Conservation (phyloP, 2,888 invertebrate genomes). For the Tachina fera region DNA sequence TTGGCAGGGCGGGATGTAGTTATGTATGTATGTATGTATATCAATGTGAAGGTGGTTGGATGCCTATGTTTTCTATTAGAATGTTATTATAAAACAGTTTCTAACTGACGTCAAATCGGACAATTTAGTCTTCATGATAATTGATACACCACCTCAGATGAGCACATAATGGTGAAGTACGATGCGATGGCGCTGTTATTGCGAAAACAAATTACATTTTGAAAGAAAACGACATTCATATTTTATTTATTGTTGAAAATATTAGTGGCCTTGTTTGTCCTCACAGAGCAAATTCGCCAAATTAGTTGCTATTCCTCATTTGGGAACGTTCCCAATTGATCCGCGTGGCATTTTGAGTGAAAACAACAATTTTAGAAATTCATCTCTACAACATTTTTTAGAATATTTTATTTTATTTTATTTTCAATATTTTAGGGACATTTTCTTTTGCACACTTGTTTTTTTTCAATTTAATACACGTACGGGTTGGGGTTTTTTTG, state of each 20-base stretch:
- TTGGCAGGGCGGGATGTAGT: constrained; percentile 92
- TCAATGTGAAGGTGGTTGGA: constrained; percentile 96
- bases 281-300: constrained; percentile 93
- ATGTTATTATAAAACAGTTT: constrained; percentile 96
- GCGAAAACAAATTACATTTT: constrained; percentile 96
- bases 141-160: constrained; percentile 99
- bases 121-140: constrained; percentile 95
- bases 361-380: too few relatives aligned
- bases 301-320: constrained; percentile 89
- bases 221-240: too few relatives aligned
- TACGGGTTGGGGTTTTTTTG: too few relatives aligned
- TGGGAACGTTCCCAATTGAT: constrained; percentile 94
- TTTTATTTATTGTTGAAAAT: too few relatives aligned
- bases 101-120: constrained; percentile 96
- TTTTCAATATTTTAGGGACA: too few relatives aligned
- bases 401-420: too few relatives aligned
- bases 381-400: too few relatives aligned
- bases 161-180: constrained; percentile 95
- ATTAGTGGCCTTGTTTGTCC: constrained; percentile 98
- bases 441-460: too few relatives aligned
- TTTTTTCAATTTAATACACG: too few relatives aligned
- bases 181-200: constrained; percentile 93
- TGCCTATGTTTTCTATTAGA: constrained; percentile 97
- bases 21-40: constrained; percentile 85
- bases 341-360: constrained; percentile 83